Conservation (phyloP, 2,888 invertebrate species). For the Cantharis rufa region DNA sequence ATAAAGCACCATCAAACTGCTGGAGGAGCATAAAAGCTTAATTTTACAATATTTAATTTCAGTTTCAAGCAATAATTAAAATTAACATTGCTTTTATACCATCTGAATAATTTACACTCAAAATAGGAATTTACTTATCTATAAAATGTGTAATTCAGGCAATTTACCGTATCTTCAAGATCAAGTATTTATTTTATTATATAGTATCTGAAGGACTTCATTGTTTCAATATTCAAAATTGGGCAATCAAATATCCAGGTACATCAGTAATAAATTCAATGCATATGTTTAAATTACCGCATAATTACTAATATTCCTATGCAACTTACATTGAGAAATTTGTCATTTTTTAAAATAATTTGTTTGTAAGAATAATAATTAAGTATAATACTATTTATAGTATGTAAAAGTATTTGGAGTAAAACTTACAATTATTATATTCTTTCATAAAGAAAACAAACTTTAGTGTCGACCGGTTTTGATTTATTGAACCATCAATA, state of each 20-base stretch:
- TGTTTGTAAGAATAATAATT: no score
- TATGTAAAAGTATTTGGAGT: background rate
- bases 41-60: constrained; percentile 7
- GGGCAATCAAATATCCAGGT: background rate
- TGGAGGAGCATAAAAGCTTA: constrained; percentile 15
- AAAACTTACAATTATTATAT: no score
- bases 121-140: background rate
- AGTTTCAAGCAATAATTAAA: background rate
- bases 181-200: background rate
- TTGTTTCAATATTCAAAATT: background rate
- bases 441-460: no score
- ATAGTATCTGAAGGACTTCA: background rate
- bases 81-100: background rate
- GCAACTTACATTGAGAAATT: background rate
- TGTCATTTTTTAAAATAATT: no score
- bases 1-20: constrained; percentile 30
- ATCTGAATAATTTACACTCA: background rate
- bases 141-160: background rate
- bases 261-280: background rate
- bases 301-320: background rate
- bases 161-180: background rate
- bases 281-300: background rate
- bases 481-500: no score
- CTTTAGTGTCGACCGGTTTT: no score
- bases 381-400: no score